Base-by-base conservation (phyloP, 1,140 invertebrate species). In the Drosophila pallidifrons region DNA sequence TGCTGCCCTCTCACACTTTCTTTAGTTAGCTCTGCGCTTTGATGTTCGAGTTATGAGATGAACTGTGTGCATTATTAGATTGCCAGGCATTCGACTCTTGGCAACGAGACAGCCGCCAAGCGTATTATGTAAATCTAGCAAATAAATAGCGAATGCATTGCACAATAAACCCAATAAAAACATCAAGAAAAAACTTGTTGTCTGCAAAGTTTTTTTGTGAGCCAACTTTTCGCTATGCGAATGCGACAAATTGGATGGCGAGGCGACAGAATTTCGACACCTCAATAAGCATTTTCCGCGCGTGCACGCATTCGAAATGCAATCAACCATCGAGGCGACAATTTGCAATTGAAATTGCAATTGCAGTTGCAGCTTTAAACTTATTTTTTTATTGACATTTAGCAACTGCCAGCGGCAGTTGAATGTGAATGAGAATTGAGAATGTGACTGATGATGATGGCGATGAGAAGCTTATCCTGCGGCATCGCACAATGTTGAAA, bases 371-470 rank as follows among this genome's bases (percentile, higher is more conserved):
- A 57, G 28, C 11, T 46, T 20, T 49, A 67, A 76, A 70, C 80
- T 63, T 75, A 75, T 87, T 86, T 82, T 82, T 79, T 70, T 86
- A 87, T 86, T 87, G 82, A 74, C 79, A 79, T 72, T 77, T 58
- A 20, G 41, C 41, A 43, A 2, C 38, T 11, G 45, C 13, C 7
- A 52, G 15, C 8, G 16, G 28, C 6, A 41, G 20, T 25, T 25
- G 20, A 25, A 25, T 25, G 20, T 3, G 20, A 25, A 25, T 25
- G 20, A 25, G 20, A 25, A 25, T 25, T 25, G 20, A 25, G 20
- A 25, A 25, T 25, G 20, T 25, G 20, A 25, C 20, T 25, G 20
- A 25, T 25, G 20, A 4, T 25, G 20, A 25, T 25, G 20, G 20
- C 20, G 20, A 25, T 25, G 20, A 25, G 20, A 25, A 41, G 47